Evolutionary conservation across 2,113 vertebrate genomes (phyloP), one percentile per base, ranked within the genome.

Genomic region (Austrofundulus limnaeus): DNA sequence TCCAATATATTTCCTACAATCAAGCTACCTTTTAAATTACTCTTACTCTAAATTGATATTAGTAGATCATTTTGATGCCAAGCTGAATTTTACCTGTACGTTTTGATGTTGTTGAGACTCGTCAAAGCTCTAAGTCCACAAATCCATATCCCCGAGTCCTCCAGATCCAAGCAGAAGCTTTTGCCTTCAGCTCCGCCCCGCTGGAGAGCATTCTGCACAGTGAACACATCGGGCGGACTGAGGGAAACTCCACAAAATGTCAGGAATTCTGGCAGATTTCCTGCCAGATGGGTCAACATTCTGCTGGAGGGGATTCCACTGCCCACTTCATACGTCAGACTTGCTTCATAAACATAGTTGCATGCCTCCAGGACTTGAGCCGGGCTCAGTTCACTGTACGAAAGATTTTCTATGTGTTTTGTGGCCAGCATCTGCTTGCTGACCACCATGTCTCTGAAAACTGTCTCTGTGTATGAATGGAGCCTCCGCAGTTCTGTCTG

Each of bases 321-420:
- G 0, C 14, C 28, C 5, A 84, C 89, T 20, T 61, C 43, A 2
- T 25, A 25, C 0, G 66, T 72, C 11, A 67, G 68, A 52, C 49
- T 57, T 0, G 92, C 88, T 82, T 97, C 96, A 0, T 93, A 93
- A 50, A 94, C 66, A 17, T 93, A 96, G 63, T 94, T 94, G 14
- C 95, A 92, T 4, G 93, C 84, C 70, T 96, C 94, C 20, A 98
- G 85, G 25, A 98, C 69, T 72, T 87, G 92, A 24, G 89, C 84
- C 0, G 93, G 85, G n/a, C 59, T 82, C 58, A 98, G 85, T 0
- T 81, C 60, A 0, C 69, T 45, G 0, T 87, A 82, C 34, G 89
- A 85, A 31, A 97, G 88, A 24, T 85, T 87, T 70, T 75, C 84
- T 66, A 98, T 65, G 46, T 93, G 94, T 31, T 86, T 85, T 13